Evolutionary conservation across 2,113 vertebrate species (phyloP), one percentile per base, ranked within the genome.

Genomic region (Vidua chalybeata): DNA sequence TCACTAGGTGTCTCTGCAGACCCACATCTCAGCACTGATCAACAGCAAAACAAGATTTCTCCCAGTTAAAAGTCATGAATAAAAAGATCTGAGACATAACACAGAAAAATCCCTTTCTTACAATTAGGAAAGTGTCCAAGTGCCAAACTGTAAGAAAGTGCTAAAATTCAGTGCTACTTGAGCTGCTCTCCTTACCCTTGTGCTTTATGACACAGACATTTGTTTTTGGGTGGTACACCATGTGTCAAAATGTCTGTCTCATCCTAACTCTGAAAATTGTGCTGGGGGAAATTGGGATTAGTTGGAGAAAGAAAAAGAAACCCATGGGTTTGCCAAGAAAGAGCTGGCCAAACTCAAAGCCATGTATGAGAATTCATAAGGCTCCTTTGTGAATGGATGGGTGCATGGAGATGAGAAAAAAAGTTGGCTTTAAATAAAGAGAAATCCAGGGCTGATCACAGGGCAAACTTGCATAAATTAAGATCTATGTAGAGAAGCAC

Each of bases 1-100:
- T 96, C 97, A 95, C 94, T 95, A 97, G 97, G 89, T 94, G 97
- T 95, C 97, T 97, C 97, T 97, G 89, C 82, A 55, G 93, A 87
- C 90, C 93, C 76, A 68, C 68, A 68, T 41, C 33, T 78, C 1
- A 0, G 61, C n/a, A 17, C 77, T 62, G 62, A 72, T 49, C 55
- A 41, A 55, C 0, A 18, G 62, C 35, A 74, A 59, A 90, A 33
- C 11, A 8, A 0, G 4, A 15, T 22, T 73, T 55, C 66, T 51
- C 35, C 0, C 0, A 77, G 43, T 49, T 66, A 73, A 80, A 90
- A 93, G 46, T 58, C 48, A n/a, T 10, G 45, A 86, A 56, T 45
- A 56, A 77, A 55, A 61, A 30, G 0, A 46, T 5, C 31, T 59
- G 49, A 22, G 37, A 22, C 9, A 27, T 2, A 5, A 18, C 39